Conservation (phyloP, 2,888 invertebrate species). For the Perizoma affinitatum region DNA sequence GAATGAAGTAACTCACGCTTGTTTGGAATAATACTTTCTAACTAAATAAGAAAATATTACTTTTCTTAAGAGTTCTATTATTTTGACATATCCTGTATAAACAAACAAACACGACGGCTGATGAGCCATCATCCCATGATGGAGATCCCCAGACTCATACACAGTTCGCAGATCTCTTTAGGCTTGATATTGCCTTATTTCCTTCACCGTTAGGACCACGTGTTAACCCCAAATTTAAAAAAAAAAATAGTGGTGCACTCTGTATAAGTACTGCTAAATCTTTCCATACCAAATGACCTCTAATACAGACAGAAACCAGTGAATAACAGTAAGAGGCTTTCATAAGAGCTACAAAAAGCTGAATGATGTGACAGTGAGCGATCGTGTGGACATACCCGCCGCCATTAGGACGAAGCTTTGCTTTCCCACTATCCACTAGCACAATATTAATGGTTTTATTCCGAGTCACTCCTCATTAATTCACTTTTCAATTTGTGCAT, state of each 20-base stretch:
- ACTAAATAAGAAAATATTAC: no score
- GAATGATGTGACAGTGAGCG: conserved; percentile 71
- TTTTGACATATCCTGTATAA: no score
- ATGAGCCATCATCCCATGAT: no score
- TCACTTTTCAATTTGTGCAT: conserved; percentile 38
- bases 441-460: conserved; percentile 62
- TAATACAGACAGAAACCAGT: conserved; percentile 29
- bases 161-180: no score
- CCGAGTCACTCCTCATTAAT: conserved; percentile 46
- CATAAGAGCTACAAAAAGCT: conserved; percentile 72
- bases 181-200: no score
- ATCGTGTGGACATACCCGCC: conserved; percentile 69
- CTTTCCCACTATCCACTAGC: conserved; percentile 50
- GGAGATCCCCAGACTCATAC: no score
- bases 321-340: conserved; percentile 40
- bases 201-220: no score
- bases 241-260: background rate
- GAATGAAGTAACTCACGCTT: no score
- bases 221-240: background rate
- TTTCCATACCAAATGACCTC: conserved; percentile 27
- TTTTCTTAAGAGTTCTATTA: no score
- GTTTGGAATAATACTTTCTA: no score
- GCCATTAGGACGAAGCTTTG: conserved; percentile 69
- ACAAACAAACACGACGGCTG: no score
- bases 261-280: conserved; percentile 12